Evolutionary conservation across 2,113 vertebrate species (phyloP), one percentile per base, ranked within the genome.

Genomic region (Hirundichthys speculiger): DNA sequence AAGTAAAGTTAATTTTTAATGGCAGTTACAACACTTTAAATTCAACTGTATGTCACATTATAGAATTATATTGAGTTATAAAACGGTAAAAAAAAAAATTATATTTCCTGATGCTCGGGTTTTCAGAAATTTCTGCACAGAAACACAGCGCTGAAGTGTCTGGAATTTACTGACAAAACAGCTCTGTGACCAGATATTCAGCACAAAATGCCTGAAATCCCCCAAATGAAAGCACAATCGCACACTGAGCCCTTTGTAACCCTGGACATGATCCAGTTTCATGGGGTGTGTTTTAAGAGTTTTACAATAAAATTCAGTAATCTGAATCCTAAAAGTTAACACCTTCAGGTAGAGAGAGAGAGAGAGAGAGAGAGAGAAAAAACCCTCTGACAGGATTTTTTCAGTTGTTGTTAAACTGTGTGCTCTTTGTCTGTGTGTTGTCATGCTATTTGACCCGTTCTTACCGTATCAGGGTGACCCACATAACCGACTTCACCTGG

Each of bases 141-240:
- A 18, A 42, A 52, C 48, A 9, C 10, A 24, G 43, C 59, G 16
- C 34, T 63, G 62, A 74, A 52, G 55, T 9, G 9, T 34, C 30
- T 10, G 7, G 11, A 77, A 55, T 45, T 15, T 42, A 45, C 10
- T 8, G 18, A 24, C 15, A 16, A 42, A 49, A 63, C 0, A 21
- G 47, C 58, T 64, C 42, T 22, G 57, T 42, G 34, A 69, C 55
- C 27, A 60, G 21, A 41, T 19, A 25, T 7, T n/a, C 57, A 65
- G 42, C 57, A 42, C 30, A 41, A 20, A 61, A 12, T 54, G 41
- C n/a, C 30, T 46, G 1, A 74, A 77, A 75, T n/a, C 53, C 59
- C 70, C 46, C 58, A 40, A 38, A 54, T 30, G 53, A 60, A 53
- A 66, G 22, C 60, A 11, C 20, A 38, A 55, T 3, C 46, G 1